A percentile compares a stretch with the other conserved stretches of the same genome.
Conservation (phyloP, 2,888 invertebrate species). For the Synergus japonicus region DNA sequence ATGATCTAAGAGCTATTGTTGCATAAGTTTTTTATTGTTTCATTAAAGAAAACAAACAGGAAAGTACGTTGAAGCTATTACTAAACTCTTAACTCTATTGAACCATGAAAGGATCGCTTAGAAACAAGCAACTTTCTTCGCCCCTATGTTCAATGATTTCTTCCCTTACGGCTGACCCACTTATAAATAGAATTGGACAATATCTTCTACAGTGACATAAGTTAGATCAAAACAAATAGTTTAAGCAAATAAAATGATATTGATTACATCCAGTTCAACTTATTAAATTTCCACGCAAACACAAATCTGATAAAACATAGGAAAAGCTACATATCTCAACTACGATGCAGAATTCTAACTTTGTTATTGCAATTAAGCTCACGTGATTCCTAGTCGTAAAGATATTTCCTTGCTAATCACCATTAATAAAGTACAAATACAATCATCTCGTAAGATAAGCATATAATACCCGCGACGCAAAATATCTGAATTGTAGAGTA, state of each 20-base stretch:
- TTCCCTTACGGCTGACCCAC: no score
- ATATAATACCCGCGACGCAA: not conserved
- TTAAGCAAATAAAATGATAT: no score
- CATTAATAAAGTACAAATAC: not conserved
- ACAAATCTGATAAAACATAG: no score
- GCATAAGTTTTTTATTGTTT: no score
- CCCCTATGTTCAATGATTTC: no score
- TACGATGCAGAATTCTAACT: not conserved
- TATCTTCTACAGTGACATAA: no score
- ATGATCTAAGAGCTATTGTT: no score
- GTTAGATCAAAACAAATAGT: not conserved
- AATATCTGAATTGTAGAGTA: constrained; percentile 10
- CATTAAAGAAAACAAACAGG: not conserved
- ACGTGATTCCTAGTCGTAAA: constrained; percentile 11
- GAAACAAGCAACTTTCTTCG: no score
- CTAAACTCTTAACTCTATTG: not conserved
- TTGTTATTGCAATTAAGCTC: constrained; percentile 11
- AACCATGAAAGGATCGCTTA: no score
- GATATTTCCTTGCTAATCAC: constrained; percentile 20
- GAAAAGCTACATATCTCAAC: no score
- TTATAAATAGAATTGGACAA: not conserved
- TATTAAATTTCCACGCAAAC: not conserved
- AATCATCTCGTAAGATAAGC: not conserved
- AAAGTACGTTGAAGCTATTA: not conserved
- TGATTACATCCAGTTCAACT: not conserved